These are phyloP conservation scores for Amazona guildingii DNA, from an alignment of 2,113 vertebrate genomes.

Conservation along the genomic window DNA sequence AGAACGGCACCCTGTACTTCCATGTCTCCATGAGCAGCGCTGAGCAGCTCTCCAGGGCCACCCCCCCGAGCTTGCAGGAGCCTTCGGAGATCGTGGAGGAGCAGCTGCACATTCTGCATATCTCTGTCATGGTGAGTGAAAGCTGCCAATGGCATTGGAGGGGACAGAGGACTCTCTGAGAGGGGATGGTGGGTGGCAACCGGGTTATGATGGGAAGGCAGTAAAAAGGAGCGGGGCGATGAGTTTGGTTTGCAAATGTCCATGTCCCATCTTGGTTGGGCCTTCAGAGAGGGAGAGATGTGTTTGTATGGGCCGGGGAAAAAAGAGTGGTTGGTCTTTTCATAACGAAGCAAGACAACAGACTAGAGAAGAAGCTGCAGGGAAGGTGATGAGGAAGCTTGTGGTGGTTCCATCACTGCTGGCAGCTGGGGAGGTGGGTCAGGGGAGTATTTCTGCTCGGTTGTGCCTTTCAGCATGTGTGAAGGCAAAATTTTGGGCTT, in stretches of 20 bases:
- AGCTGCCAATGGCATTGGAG: fast-evolving
- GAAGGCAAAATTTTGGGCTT: not conserved
- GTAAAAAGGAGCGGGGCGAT: not conserved
- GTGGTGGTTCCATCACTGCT: not conserved
- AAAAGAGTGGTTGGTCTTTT: not conserved
- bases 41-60: slow-evolving; percentile 83
- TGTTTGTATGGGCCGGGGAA: not conserved
- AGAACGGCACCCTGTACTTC: slow-evolving; percentile 96
- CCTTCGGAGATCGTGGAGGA: slow-evolving; percentile 90
- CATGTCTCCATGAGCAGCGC: slow-evolving; percentile 90
- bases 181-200: not conserved
- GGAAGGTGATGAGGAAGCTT: not conserved
- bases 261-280: fast-evolving
- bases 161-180: not conserved
- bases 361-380: not conserved
- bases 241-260: not conserved
- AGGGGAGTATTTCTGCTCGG: not conserved
- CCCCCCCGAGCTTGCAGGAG: slow-evolving; percentile 83
- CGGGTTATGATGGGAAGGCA: not conserved
- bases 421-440: not conserved
- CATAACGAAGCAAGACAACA: not conserved
- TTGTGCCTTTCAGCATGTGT: not conserved
- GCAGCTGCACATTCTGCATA: slow-evolving; percentile 95
- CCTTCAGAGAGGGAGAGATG: not conserved
- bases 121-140: slow-evolving; percentile 94